Conservation (phyloP, 1,140 invertebrate genomes). For the Neodiprion lecontei region DNA sequence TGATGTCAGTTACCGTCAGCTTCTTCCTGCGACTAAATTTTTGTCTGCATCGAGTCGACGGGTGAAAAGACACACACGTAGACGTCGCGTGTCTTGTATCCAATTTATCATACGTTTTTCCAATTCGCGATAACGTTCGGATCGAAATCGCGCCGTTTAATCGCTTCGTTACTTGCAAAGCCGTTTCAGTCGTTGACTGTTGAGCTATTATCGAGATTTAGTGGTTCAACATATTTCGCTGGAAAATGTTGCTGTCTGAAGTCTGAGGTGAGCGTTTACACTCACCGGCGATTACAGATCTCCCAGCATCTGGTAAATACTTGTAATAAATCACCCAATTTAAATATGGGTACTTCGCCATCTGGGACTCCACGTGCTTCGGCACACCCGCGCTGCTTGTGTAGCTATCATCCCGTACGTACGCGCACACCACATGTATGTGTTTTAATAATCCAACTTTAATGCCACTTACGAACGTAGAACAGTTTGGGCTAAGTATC, state of each 20-base stretch:
- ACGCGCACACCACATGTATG: background rate
- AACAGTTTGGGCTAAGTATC: background rate
- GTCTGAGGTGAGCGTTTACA: background rate
- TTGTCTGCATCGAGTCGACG: background rate
- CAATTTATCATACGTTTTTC: no score
- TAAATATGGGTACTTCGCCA: background rate
- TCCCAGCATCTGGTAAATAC: background rate
- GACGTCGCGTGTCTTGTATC: background rate
- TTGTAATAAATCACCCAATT: background rate
- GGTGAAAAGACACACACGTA: background rate
- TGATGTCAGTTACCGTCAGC: background rate
- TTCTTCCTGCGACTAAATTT: background rate
- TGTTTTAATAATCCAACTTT: background rate
- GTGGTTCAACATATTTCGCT: background rate
- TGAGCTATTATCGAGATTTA: background rate
- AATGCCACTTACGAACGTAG: slow-evolving; percentile 1
- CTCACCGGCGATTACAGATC: background rate
- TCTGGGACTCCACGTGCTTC: background rate
- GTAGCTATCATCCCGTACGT: background rate
- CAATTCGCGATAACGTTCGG: no score
- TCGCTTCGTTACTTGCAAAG: no score
- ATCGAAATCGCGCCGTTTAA: no score
- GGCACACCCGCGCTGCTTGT: background rate
- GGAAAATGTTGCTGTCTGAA: background rate
- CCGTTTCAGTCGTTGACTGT: background rate